phyloP scores from a whole-genome alignment of 1,140 invertebrate species.

The Pollicipes pollicipes region DNA sequence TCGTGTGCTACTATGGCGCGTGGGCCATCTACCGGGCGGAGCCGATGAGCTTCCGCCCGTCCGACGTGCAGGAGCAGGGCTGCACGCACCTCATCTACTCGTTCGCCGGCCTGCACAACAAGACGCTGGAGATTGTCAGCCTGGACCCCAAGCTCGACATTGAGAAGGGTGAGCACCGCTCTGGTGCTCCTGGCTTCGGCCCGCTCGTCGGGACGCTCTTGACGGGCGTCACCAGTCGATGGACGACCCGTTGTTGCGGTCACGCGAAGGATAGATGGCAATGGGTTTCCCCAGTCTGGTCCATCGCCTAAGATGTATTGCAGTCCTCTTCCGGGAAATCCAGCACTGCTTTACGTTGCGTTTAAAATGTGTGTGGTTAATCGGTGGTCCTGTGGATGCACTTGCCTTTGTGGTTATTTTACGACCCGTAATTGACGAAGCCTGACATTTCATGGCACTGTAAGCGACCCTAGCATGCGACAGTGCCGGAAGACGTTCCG shows the following conservation, averaged over 20 bases:
- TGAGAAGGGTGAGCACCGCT: not conserved
- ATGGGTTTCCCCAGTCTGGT: too few relatives aligned
- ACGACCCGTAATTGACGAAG: not conserved
- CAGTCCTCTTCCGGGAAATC: too few relatives aligned
- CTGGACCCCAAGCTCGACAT: not conserved
- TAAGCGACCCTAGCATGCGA: not conserved
- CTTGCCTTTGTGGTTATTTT: not conserved
- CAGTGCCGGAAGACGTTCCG: conserved; percentile 12
- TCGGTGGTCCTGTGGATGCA: not conserved
- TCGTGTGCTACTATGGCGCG: conserved; percentile 50
- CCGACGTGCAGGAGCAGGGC: conserved; percentile 42
- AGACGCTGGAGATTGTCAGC: not conserved
- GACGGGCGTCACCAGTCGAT: too few relatives aligned
- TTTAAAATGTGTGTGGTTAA: too few relatives aligned
- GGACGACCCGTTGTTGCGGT: too few relatives aligned
- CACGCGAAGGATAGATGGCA: too few relatives aligned
- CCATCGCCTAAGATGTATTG: too few relatives aligned
- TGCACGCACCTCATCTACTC: conserved; percentile 48
- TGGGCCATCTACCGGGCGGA: conserved; percentile 43
- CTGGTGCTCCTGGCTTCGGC: too few relatives aligned
- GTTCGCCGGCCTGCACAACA: not conserved
- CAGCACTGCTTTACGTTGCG: too few relatives aligned
- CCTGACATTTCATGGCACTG: not conserved
- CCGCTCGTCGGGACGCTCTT: too few relatives aligned
- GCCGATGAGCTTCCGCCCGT: conserved; percentile 41